These are phyloP conservation scores for Pseudochaenichthys georgianus DNA, from an alignment of 2,797 vertebrate species.

Conservation along the genomic window DNA sequence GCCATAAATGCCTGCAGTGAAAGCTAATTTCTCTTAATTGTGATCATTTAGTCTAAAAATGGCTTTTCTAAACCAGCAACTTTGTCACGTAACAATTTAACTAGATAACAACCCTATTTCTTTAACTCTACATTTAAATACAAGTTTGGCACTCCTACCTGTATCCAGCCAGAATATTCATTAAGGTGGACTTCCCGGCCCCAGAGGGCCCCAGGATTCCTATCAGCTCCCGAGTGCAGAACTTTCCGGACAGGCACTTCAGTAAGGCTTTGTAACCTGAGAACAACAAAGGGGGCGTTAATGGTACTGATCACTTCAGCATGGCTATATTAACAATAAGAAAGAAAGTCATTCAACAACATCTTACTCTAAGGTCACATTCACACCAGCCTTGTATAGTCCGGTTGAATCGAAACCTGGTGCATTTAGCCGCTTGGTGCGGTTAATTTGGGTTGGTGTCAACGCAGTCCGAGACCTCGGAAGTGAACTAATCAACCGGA, in stretches of 20 bases:
- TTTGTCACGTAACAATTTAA: background rate
- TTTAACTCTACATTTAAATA: background rate
- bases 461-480: no score
- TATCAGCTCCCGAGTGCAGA: conserved; percentile 92
- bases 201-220: conserved; percentile 80
- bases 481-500: no score
- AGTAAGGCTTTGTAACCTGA: conserved; percentile 95
- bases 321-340: no score
- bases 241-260: conserved; percentile 95
- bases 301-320: no score
- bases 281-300: background rate
- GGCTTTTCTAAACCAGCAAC: background rate
- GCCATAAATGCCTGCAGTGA: background rate
- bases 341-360: no score
- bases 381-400: no score
- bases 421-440: no score
- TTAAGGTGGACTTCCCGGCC: conserved; percentile 50
- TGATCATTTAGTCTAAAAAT: conserved; percentile 1
- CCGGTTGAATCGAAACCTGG: no score
- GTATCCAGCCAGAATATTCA: conserved; percentile 97
- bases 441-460: no score
- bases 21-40: background rate
- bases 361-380: no score
- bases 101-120: background rate
- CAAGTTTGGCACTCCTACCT: conserved; percentile 81